These are phyloP conservation scores for Amphipyra tragopoginis DNA, from an alignment of 2,888 invertebrate genomes.

Conservation along the genomic window DNA sequence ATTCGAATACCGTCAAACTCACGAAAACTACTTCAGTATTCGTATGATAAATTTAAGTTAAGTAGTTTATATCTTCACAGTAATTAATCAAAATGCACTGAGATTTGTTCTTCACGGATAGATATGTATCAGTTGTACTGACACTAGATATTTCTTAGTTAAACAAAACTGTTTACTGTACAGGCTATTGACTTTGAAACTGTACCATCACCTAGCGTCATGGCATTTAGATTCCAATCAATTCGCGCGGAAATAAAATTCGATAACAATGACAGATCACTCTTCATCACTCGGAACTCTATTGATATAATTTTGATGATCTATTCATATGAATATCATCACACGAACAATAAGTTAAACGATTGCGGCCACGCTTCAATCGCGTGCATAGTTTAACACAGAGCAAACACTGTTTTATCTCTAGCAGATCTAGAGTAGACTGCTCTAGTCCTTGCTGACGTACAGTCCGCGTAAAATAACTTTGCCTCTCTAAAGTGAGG, in stretches of 20 bases:
- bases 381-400: constrained; percentile 18
- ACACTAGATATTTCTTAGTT: constrained; percentile 14
- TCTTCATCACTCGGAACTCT: constrained; percentile 9
- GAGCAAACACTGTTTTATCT: constrained; percentile 3
- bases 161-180: constrained; percentile 43
- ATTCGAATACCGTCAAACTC: no score
- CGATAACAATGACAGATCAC: no score
- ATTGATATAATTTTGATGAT: constrained; percentile 25
- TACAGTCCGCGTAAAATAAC: no score
- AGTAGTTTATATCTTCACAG: no score
- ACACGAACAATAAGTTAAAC: background rate
- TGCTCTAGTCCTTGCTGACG: background rate
- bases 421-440: constrained; percentile 8
- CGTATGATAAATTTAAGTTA: no score
- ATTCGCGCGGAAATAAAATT: background rate
- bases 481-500: no score
- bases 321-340: constrained; percentile 17
- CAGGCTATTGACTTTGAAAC: constrained; percentile 39
- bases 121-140: constrained; percentile 6
- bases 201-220: constrained; percentile 30
- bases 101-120: background rate
- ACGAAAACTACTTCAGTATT: no score
- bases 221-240: constrained; percentile 16
- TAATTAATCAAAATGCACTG: no score
- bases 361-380: constrained; percentile 18